Base-by-base conservation (phyloP, 2,888 invertebrate species). In the Plebejus melissa region DNA sequence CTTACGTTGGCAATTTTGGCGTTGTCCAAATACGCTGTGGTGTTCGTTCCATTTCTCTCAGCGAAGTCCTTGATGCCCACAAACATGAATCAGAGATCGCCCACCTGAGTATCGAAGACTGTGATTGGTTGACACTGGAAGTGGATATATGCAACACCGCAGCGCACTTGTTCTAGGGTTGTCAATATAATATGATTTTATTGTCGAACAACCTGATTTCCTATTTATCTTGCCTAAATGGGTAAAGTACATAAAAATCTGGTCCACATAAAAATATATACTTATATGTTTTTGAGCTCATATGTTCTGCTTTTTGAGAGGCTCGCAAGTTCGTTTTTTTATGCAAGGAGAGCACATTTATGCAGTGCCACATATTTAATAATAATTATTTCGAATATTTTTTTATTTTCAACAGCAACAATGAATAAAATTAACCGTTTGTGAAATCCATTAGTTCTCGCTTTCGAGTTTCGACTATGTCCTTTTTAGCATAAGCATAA, bases 11-110 rank as follows among this genome's bases (percentile, higher is more conserved):
- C 32, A 50, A 16, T 54, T 72, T 50, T 50, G 28, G 22, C 32
- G 16, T 72, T 50, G 13, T 22, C 72, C 72, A 72, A 72, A 32
- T 72, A 75, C 80, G 80, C 82, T 32, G 65, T 36, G 11, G 76
- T 80, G 36, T 72, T 72, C 32, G 13, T 38, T 22, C 71, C 76
- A 77, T 77, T 78, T 84, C 86, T 87, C 87, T 85, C 76, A 92
- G 90, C 90, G 84, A 88, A 88, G 88, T 89, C 93, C 93, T 92
- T 93, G 92, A 85, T 78, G 81, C 90, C 90, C 88, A 90, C 90
- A 80, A 80, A 78, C 16, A 79, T 81, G 90, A 90, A 86, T 92
- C 91, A 91, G 85, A 91, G 85, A 84, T 84, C 88, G 81, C 92
- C 91, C 88, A 92, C 92, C 86, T 86, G 81, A 69, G 76, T 78